Percentiles rank a stretch among this genome's conserved stretches.
These are phyloP conservation scores for Saturnia japonica DNA, from an alignment of 2,888 invertebrate genomes.

Conservation along the genomic window DNA sequence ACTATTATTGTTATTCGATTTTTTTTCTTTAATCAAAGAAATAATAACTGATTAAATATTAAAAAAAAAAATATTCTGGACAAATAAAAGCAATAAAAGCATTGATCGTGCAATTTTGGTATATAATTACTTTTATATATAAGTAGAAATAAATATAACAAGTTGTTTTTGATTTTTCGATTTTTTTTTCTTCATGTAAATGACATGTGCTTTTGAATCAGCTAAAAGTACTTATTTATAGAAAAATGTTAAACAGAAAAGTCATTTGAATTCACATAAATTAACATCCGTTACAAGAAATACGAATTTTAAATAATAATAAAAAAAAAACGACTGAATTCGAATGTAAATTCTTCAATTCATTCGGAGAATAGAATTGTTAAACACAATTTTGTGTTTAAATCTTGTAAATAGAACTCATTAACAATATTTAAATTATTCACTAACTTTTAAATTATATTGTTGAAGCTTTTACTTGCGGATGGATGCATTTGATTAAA, in stretches of 20 bases:
- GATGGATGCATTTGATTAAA: background rate
- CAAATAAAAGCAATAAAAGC: conserved; percentile 51
- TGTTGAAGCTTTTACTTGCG: background rate
- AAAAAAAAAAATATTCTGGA: conserved; percentile 41
- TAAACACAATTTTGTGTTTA: background rate
- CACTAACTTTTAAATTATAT: background rate
- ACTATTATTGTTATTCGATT: conserved; percentile 13
- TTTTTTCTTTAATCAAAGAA: conserved; percentile 12
- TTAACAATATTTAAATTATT: background rate
- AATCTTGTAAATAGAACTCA: background rate
- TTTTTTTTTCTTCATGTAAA: background rate
- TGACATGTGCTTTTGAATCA: background rate
- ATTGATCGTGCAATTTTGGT: conserved; percentile 64
- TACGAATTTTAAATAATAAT: too few relatives aligned
- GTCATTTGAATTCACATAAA: background rate
- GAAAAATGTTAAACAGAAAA: background rate
- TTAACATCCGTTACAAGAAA: background rate
- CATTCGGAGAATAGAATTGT: background rate
- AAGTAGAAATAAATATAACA: conserved; percentile 27
- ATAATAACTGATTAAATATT: conserved; percentile 37
- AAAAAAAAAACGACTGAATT: background rate
- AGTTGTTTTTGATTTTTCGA: conserved; percentile 17
- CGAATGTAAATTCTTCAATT: background rate
- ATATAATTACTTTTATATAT: conserved; percentile 30
- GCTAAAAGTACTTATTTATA: background rate